Evolutionary conservation across 2,797 vertebrate genomes (phyloP).

Genomic region (Hemitrygon akajei): DNA sequence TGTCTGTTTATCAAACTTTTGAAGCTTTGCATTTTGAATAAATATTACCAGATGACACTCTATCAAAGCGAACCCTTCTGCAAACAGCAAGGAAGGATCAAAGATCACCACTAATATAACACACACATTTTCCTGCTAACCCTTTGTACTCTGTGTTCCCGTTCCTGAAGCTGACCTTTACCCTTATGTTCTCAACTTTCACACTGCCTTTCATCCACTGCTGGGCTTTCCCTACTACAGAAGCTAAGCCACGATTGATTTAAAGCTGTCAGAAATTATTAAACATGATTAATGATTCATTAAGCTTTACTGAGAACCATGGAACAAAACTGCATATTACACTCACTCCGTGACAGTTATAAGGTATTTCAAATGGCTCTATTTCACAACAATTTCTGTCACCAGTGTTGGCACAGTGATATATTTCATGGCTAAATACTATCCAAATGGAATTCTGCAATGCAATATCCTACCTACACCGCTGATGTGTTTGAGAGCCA

Average conservation of each 20-base stretch:
- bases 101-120: not conserved
- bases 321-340: not conserved
- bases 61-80: not conserved
- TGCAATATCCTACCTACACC: not conserved
- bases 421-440: not conserved
- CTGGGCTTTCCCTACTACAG: not conserved
- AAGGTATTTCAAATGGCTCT: not conserved
- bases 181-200: not conserved
- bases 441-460: not conserved
- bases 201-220: not conserved
- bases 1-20: not conserved
- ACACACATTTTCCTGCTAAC: not conserved
- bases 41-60: not conserved
- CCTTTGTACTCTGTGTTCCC: conserved; percentile 1
- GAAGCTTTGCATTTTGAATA: not conserved
- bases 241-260: not conserved
- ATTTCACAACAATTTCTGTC: not conserved
- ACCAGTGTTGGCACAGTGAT: not conserved
- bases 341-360: not conserved
- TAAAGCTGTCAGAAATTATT: not conserved
- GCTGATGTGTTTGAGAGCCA: not conserved
- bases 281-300: not conserved
- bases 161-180: not conserved
- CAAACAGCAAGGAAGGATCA: not conserved
- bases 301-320: conserved; percentile 3